A percentile compares a stretch with the other conserved stretches of the same genome.
phyloP scores from a whole-genome alignment of 2,888 invertebrate species.

The Coenonympha arcania region DNA sequence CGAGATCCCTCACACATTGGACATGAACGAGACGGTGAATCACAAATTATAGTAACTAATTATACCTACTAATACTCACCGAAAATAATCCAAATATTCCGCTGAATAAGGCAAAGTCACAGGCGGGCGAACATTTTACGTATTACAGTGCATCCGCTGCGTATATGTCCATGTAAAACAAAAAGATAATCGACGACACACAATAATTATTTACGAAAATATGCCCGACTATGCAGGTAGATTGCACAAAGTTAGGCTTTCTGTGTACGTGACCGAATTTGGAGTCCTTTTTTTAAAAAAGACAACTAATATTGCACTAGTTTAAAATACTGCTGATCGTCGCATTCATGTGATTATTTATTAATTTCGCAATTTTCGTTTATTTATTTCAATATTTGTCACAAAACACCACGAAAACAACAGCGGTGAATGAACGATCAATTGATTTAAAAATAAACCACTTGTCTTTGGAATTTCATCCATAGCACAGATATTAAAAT shows the following conservation, averaged over 20 bases:
- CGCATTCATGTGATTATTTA: slow-evolving; percentile 45
- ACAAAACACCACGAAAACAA: slow-evolving; percentile 72
- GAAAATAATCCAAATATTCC: slow-evolving; percentile 49
- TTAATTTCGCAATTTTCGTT: slow-evolving; percentile 58
- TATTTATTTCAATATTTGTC: slow-evolving; percentile 67
- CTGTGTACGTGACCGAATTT: slow-evolving; percentile 42
- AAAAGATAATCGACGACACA: slow-evolving; percentile 47
- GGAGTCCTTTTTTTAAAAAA: slow-evolving; percentile 42
- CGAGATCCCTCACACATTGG: slow-evolving; percentile 27
- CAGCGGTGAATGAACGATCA: slow-evolving; percentile 74
- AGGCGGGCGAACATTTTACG: slow-evolving; percentile 46
- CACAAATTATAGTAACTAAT: slow-evolving; percentile 47
- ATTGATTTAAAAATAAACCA: slow-evolving; percentile 58
- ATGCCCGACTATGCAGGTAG: slow-evolving; percentile 67
- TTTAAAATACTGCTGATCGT: slow-evolving; percentile 51
- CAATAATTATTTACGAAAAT: slow-evolving; percentile 62
- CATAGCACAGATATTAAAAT: slow-evolving; percentile 37
- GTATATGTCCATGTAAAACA: slow-evolving; percentile 49
- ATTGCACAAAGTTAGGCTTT: slow-evolving; percentile 63
- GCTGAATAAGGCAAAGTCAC: slow-evolving; percentile 43
- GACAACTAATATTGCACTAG: slow-evolving; percentile 58
- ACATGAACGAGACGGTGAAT: slow-evolving; percentile 48
- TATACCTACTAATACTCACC: slow-evolving; percentile 56
- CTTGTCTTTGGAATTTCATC: slow-evolving; percentile 52
- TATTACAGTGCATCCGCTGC: slow-evolving; percentile 50